These are phyloP conservation scores for Alligator sinensis DNA, from an alignment of 2,113 vertebrate genomes.

Conservation along the genomic window DNA sequence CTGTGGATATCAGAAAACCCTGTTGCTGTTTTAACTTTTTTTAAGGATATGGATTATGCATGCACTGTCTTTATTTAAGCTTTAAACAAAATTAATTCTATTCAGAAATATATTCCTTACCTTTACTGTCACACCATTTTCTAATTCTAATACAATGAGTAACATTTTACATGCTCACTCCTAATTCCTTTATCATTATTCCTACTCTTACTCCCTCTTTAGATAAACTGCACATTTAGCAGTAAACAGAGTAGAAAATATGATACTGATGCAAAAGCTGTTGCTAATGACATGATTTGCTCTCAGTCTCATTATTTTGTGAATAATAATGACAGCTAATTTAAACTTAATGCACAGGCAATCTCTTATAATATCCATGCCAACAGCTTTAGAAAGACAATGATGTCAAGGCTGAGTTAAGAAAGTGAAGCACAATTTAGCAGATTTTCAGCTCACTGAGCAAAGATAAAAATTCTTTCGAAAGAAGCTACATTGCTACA, in stretches of 20 bases:
- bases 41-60: too few species aligned
- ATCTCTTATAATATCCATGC: slow-evolving; percentile 65
- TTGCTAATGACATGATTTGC: slow-evolving; percentile 66
- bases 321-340: slow-evolving; percentile 76
- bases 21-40: too few species aligned
- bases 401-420: slow-evolving; percentile 47
- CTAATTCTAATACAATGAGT: background rate
- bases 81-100: slow-evolving; percentile 1
- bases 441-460: slow-evolving; percentile 48
- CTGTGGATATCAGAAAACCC: background rate
- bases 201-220: slow-evolving; percentile 12
- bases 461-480: slow-evolving; percentile 52
- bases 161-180: background rate
- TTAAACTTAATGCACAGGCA: slow-evolving; percentile 72
- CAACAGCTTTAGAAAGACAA: slow-evolving; percentile 61
- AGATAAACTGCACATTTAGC: slow-evolving; percentile 73
- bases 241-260: slow-evolving; percentile 79
- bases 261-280: slow-evolving; percentile 49
- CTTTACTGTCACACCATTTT: background rate
- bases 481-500: slow-evolving; percentile 5
- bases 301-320: slow-evolving; percentile 69
- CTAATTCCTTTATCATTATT: slow-evolving; percentile 35
- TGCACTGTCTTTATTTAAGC: background rate
- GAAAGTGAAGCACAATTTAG: slow-evolving; percentile 52
- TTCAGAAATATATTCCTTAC: background rate